Base-by-base conservation (phyloP, 2,113 vertebrate species). In the Catharus bicknelli region DNA sequence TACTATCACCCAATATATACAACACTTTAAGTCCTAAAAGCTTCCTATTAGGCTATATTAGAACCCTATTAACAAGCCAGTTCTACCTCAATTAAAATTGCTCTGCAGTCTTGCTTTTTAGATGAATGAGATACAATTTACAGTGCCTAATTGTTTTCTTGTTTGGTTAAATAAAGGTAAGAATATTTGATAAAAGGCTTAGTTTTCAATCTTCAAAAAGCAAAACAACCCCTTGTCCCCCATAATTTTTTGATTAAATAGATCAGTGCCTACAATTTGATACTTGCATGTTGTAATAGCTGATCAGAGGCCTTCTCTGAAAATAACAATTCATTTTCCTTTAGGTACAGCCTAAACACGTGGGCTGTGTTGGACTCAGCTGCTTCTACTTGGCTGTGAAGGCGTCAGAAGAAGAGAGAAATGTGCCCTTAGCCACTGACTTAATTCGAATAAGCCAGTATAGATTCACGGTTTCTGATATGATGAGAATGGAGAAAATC, bases 401-500 rank as follows among this genome's bases (percentile, higher is more conserved):
- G 95, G 97, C 97, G 21, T 91, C 97, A 7, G 99, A 99, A 94
- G 99, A 99, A 69, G 99, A 99, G 91, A 98, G 98, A 90, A 99
- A 98, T 23, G 97, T 99, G 85, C 99, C 99, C 34, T 77, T 98
- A 77, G 99, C 98, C 83, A 98, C 95, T 23, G 99, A 99, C 77
- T 95, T 99, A 94, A 99, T 99, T 96, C 97, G 99, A 83, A 99
- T 99, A 95, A 99, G 98, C 94, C 99, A 99, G 96, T 99, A 98
- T 30, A 98, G 98, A 93, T 99, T 99, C 91, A 99, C 98, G 0
- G 98, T 99, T 93, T 99, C 98, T 11, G 99, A 99, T 93, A 97
- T 99, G 98, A 99, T 99, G 98, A 98, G 99, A 91, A 99, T 99
- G 99, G 99, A 99, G 96, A 99, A 98, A 98, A 99, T 99, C n/a